phyloP scores from a whole-genome alignment of 2,888 invertebrate species.

The Drosophila recens region DNA sequence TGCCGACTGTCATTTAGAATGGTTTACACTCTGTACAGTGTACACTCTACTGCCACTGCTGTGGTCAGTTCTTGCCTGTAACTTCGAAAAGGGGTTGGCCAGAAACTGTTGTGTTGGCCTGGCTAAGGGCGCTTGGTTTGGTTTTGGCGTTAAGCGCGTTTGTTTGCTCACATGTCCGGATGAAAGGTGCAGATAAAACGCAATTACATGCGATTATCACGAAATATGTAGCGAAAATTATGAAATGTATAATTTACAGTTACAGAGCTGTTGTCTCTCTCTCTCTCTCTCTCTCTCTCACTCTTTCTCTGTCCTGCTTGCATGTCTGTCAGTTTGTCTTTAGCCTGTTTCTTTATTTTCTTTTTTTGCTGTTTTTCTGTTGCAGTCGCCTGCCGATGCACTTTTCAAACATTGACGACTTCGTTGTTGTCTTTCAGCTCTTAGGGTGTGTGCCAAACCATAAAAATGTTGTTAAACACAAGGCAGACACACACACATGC shows the following conservation, averaged over 20 bases:
- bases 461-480: slow-evolving; percentile 84
- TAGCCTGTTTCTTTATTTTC: slow-evolving; percentile 8
- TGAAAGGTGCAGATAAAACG: slow-evolving; percentile 84
- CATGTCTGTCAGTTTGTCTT: slow-evolving; percentile 14
- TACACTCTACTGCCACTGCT: slow-evolving; percentile 9
- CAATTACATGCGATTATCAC: slow-evolving; percentile 85
- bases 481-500: slow-evolving; percentile 13
- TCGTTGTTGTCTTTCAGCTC: slow-evolving; percentile 55
- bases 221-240: slow-evolving; percentile 82
- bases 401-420: slow-evolving; percentile 56
- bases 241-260: slow-evolving; percentile 85
- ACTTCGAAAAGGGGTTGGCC: slow-evolving; percentile 40
- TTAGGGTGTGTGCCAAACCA: slow-evolving; percentile 84
- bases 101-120: slow-evolving; percentile 29
- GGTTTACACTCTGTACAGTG: not conserved
- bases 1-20: slow-evolving; percentile 19
- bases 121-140: slow-evolving; percentile 48
- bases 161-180: slow-evolving; percentile 84
- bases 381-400: slow-evolving; percentile 48
- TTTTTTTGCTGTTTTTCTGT: too few species aligned
- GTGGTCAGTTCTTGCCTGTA: slow-evolving; percentile 43
- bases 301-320: slow-evolving; percentile 8
- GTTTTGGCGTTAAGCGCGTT: slow-evolving; percentile 63
- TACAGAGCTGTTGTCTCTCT: slow-evolving; percentile 55
- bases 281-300: not conserved